phyloP scores from a whole-genome alignment of 2,888 invertebrate genomes.

The Polymixis lichenea region DNA sequence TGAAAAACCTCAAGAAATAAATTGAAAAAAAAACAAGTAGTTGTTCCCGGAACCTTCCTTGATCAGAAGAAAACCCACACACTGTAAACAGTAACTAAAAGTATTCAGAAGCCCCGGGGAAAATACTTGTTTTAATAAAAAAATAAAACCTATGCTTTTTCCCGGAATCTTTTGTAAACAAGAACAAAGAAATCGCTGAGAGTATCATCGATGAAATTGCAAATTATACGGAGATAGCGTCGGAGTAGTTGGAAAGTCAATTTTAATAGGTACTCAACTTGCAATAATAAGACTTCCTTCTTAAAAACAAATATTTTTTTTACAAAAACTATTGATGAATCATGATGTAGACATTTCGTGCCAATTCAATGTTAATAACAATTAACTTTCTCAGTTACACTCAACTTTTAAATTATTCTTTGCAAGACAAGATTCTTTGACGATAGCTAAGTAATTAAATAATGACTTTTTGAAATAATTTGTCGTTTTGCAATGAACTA shows the following conservation, averaged over 20 bases:
- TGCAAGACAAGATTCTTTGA: not conserved
- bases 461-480: not conserved
- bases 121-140: too few relatives aligned
- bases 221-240: constrained; percentile 20
- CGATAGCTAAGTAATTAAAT: not conserved
- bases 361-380: not conserved
- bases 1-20: not conserved
- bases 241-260: constrained; percentile 12
- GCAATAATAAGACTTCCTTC: not conserved
- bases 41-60: not conserved
- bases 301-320: constrained; percentile 6
- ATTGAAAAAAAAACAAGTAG: not conserved
- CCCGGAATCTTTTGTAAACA: not conserved
- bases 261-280: not conserved
- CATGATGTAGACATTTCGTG: not conserved
- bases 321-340: not conserved
- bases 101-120: too few relatives aligned
- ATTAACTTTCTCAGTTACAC: not conserved
- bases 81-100: not conserved
- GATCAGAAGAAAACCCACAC: not conserved
- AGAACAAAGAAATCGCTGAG: constrained; percentile 13
- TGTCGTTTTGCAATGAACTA: not conserved
- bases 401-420: not conserved
- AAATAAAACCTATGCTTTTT: too few relatives aligned
- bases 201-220: constrained; percentile 18